Evolutionary conservation across 2,888 invertebrate genomes (phyloP).

Genomic region (Eupithecia vulgata): DNA sequence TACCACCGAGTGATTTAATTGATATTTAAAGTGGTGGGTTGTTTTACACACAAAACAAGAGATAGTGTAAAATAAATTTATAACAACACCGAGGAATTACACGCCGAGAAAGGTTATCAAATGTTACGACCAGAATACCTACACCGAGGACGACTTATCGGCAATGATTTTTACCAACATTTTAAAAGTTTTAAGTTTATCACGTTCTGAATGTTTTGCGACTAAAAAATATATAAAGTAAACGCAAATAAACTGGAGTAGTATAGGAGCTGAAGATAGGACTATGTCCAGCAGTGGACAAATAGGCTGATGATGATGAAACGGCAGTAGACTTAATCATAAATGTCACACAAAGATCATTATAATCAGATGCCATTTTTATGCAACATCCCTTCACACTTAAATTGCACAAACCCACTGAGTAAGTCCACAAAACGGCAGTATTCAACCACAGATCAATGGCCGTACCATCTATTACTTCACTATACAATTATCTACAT

Average conservation of each 20-base stretch:
- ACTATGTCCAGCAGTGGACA: no score
- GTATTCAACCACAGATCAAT: conserved; percentile 19
- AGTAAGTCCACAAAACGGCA: conserved; percentile 21
- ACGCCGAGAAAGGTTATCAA: conserved; percentile 2
- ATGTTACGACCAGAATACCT: conserved; percentile 1
- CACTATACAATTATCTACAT: not conserved
- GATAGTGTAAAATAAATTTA: conserved; percentile 2
- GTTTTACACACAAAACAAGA: not conserved
- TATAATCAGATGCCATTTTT: not conserved
- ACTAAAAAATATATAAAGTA: not conserved
- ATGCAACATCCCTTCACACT: not conserved
- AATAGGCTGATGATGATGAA: no score
- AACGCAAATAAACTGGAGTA: no score
- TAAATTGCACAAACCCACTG: conserved; percentile 19
- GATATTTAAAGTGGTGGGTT: conserved; percentile 14
- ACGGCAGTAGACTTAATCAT: not conserved
- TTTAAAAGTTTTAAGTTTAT: not conserved
- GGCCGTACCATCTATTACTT: conserved; percentile 8
- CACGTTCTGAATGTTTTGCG: not conserved
- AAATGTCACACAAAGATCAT: not conserved
- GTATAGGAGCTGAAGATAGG: no score
- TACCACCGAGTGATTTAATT: conserved; percentile 25
- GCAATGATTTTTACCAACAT: not conserved
- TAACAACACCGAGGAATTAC: conserved; percentile 12
- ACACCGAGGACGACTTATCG: not conserved